Evolutionary conservation across 2,797 vertebrate genomes (phyloP), one percentile per base, ranked within the genome.

Genomic region (Petrocephalus sullivani): DNA sequence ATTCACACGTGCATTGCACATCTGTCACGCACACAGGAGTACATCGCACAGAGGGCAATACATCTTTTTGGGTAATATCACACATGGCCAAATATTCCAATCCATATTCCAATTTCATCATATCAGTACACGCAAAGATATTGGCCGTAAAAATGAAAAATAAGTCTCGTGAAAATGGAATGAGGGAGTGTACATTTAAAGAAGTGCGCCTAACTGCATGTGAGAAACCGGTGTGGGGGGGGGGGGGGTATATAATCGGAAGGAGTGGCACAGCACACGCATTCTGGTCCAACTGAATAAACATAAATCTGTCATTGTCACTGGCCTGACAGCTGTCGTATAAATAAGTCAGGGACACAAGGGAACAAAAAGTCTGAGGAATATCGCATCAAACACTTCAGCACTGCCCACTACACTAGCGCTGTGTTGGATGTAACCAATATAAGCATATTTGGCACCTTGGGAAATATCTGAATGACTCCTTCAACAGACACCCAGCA

Each of bases 291-390:
- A 61, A 61, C 67, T 23, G 54, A 58, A 88, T 58, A 61, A 71
- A 75, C 16, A 23, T 88, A 87, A 46, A 91, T 90, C 85, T 58
- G 46, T 89, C 87, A 89, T 87, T 87, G 88, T 91, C 82, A 86
- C 56, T 14, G 23, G 46, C n/a, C 12, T 61, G 53, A 54, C 28
- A 86, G 61, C 64, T 16, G 4, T 16, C 10, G 33, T 37, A 86
- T 67, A 89, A 89, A 89, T 89, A 82, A 82, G 19, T 83, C 14
- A 61, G 61, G 51, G 85, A 56, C 84, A 58, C 33, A 61, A 67
- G 23, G 14, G 46, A 46, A 28, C 57, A 88, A 28, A 41, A 19
- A 64, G 28, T 21, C 56, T 64, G 16, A 54, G 19, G 57, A 64
- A 71, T 33, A 75, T 28, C 4, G 23, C 81, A n/a, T 23, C 8